phyloP scores from a whole-genome alignment of 1,140 invertebrate species.

The Sweltsa coloradensis region DNA sequence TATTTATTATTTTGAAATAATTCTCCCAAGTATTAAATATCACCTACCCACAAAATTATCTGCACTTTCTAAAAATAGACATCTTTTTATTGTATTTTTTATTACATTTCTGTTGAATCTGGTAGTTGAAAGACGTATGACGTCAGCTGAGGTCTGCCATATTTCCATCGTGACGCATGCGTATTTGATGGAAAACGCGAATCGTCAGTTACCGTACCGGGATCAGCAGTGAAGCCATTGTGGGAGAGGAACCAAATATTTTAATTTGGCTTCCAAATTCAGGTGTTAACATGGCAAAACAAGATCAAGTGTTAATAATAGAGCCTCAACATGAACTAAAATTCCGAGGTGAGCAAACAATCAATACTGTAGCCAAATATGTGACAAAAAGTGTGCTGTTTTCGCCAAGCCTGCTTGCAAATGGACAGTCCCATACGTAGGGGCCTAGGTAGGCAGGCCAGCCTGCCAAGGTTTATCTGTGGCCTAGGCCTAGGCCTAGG shows the following conservation, averaged over 20 bases:
- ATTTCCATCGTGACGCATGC: slow-evolving; percentile 31
- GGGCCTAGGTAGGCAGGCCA: too few species aligned
- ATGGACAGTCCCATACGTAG: too few species aligned
- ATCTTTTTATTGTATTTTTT: not conserved
- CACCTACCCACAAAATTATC: too few species aligned
- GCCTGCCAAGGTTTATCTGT: too few species aligned
- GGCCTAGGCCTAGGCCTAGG: too few species aligned
- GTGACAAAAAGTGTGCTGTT: too few species aligned
- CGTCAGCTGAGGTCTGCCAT: slow-evolving; percentile 10
- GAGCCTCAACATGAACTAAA: slow-evolving; percentile 57
- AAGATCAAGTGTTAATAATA: slow-evolving; percentile 55
- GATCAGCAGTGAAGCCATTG: slow-evolving; percentile 17
- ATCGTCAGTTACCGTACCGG: slow-evolving; percentile 19
- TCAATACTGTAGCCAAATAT: too few species aligned
- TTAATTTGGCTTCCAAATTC: slow-evolving; percentile 2
- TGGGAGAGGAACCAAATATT: slow-evolving; percentile 4
- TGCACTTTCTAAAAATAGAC: not conserved
- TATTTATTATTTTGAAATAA: too few species aligned
- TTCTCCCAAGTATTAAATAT: too few species aligned
- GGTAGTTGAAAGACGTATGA: slow-evolving; percentile 6
- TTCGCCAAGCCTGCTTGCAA: too few species aligned
- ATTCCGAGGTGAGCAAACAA: slow-evolving; percentile 46
- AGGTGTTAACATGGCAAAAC: slow-evolving; percentile 28
- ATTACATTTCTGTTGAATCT: slow-evolving; percentile 15
- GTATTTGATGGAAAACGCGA: slow-evolving; percentile 24